Evolutionary conservation across 1,140 invertebrate species (phyloP).

Genomic region (Coenobita brevimanus): DNA sequence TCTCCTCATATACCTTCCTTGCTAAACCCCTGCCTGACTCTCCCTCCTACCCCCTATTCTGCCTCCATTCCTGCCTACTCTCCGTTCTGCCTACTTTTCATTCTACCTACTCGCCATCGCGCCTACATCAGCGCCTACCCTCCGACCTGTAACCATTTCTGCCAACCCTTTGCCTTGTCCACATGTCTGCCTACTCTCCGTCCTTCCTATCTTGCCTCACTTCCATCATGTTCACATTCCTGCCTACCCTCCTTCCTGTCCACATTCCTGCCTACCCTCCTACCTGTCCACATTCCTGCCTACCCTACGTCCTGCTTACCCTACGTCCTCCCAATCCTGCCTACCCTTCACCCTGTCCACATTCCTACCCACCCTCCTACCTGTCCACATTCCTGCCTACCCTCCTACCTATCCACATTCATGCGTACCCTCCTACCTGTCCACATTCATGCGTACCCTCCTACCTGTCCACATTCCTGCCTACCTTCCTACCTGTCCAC

Average conservation of each 20-base stretch:
- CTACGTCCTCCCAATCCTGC: no score
- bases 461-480: no score
- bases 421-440: no score
- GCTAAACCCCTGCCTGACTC: neutral
- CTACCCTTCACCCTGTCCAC: neutral
- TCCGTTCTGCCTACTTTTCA: neutral
- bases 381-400: neutral
- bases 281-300: neutral
- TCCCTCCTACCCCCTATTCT: neutral
- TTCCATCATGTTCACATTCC: no score
- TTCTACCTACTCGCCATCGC: neutral
- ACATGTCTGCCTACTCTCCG: neutral
- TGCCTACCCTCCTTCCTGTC: neutral
- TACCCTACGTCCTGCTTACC: neutral
- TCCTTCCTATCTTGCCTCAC: neutral
- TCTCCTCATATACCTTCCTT: neutral
- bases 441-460: no score
- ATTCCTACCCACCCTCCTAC: neutral
- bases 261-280: neutral
- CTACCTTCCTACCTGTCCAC: no score
- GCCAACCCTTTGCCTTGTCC: neutral
- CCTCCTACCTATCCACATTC: neutral
- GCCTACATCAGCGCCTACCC: no score
- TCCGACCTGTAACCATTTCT: no score
- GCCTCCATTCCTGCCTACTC: neutral